Evolutionary conservation across 2,113 vertebrate species (phyloP), one percentile per base, ranked within the genome.

Genomic region (Numenius arquata): DNA sequence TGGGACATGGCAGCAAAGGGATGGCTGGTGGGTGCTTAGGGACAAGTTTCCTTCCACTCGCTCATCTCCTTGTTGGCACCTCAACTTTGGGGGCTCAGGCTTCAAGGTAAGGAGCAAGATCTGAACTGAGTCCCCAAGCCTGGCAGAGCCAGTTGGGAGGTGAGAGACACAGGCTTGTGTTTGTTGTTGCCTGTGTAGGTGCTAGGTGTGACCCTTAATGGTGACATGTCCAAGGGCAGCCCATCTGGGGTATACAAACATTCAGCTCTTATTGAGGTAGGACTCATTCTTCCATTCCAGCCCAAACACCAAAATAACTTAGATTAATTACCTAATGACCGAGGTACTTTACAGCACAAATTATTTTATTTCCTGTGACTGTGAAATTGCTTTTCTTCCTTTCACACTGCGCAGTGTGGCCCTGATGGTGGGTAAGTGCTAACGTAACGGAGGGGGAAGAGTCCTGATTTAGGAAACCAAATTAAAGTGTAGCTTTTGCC

Each of bases 401-500:
- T 61, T 66, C 40, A 36, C 38, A 12, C 34, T 0, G 0, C 11
- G 34, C 40, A 66, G 18, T 11, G 27, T 81, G 38, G 36, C 19
- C 53, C 75, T 94, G 85, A 36, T 47, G 43, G 53, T 7, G 47
- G 32, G 11, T 52, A 62, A 85, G 22, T 50, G 30, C 30, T 75
- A 78, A 38, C 6, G 48, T 22, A 90, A 67, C 22, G 32, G 40
- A 65, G 43, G 29, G 62, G 53, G 30, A 53, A 93, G 53, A 77
- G 29, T 65, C 48, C 27, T 70, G 38, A 38, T 70, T 65, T 66
- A 72, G 29, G 29, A 85, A 71, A 91, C 45, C 6, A 94, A 79
- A 88, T 87, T 63, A 63, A 85, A 61, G 43, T 65, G 77, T 89
- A 83, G 12, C 62, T 79, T 95, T 70, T 94, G 16, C 34, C 62